These are phyloP conservation scores for Antennarius striatus DNA, from an alignment of 2,113 vertebrate genomes.

Conservation along the genomic window DNA sequence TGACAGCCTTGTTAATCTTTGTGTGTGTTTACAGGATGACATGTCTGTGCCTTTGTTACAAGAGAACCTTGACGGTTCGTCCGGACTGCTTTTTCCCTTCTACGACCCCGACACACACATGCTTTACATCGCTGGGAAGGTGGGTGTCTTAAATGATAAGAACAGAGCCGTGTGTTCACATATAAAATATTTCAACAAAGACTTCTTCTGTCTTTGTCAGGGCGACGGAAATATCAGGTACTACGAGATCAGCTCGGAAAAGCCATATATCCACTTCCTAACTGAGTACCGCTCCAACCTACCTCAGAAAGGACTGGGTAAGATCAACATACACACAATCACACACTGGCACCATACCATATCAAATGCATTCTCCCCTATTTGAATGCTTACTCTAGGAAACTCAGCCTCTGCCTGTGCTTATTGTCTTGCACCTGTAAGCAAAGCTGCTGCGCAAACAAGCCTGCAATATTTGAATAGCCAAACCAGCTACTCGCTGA, in stretches of 20 bases:
- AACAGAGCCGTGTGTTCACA: neutral
- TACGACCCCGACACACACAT: conserved; percentile 89
- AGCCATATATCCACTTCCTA: conserved; percentile 87
- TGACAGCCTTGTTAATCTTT: conserved; percentile 5
- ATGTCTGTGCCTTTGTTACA: conserved; percentile 87
- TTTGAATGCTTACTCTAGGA: neutral
- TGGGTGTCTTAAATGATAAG: conserved; percentile 55
- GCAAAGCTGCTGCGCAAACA: conserved; percentile 65
- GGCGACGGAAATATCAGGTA: conserved; percentile 94
- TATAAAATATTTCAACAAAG: neutral
- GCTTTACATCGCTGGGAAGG: conserved; percentile 92
- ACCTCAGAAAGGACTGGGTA: conserved; percentile 94
- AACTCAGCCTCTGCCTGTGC: neutral
- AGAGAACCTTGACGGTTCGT: conserved; percentile 90
- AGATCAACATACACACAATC: conserved; percentile 45
- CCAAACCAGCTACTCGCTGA: conserved; percentile 35
- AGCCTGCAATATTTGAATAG: conserved; percentile 60
- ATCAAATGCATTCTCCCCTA: neutral
- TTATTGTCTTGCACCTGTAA: conserved; percentile 40
- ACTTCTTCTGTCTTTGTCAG: conserved; percentile 62
- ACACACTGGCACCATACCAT: neutral
- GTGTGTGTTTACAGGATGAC: conserved; percentile 79
- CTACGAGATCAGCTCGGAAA: conserved; percentile 88
- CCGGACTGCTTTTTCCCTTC: conserved; percentile 89
- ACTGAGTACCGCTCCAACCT: conserved; percentile 86